Percentiles rank a stretch among this genome's conserved stretches.
Conservation (phyloP, 2,113 vertebrate genomes). For the Paratilapia polleni region DNA sequence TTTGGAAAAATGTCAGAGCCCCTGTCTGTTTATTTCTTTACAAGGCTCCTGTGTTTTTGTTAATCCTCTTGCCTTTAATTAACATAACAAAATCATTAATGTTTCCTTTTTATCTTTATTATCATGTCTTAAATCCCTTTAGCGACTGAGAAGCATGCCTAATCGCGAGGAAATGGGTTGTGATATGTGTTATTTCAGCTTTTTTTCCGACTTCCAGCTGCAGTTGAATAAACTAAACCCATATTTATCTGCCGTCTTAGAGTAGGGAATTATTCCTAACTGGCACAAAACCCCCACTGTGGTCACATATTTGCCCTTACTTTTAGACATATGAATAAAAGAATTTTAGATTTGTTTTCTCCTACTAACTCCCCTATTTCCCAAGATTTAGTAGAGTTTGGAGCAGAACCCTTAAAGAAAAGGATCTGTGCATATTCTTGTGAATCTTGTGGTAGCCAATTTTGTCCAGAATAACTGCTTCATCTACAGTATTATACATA, state of each 20-base stretch:
- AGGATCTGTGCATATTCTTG: neutral
- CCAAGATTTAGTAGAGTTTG: neutral
- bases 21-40: constrained; percentile 68
- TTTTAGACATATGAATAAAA: constrained; percentile 12
- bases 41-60: constrained; percentile 64
- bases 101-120: constrained; percentile 79
- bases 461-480: neutral
- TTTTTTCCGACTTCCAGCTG: constrained; percentile 65
- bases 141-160: constrained; percentile 74
- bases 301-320: neutral
- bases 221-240: constrained; percentile 65
- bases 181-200: constrained; percentile 70
- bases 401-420: neutral
- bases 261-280: constrained; percentile 25
- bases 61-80: constrained; percentile 84
- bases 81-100: constrained; percentile 81
- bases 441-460: neutral
- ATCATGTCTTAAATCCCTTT: constrained; percentile 80
- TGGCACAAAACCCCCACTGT: neutral
- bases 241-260: constrained; percentile 6
- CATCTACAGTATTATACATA: neutral
- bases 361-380: neutral
- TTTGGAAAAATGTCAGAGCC: constrained; percentile 67
- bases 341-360: neutral
- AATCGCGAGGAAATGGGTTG: constrained; percentile 74